These are phyloP conservation scores for Anastrepha ludens DNA, from an alignment of 1,140 invertebrate genomes.

Conservation along the genomic window DNA sequence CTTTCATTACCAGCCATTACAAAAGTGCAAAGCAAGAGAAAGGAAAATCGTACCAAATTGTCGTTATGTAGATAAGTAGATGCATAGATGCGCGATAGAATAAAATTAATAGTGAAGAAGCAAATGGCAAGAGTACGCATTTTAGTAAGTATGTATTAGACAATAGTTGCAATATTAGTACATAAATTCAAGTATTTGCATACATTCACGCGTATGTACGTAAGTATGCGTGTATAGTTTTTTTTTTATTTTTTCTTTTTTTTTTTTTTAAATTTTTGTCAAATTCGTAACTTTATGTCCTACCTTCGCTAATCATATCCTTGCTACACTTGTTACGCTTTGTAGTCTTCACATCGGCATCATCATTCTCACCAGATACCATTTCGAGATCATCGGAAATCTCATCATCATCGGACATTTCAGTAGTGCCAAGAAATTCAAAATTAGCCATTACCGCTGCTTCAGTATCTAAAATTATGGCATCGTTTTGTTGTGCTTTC, in stretches of 20 bases:
- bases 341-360: slow-evolving; percentile 78
- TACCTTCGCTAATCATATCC: slow-evolving; percentile 72
- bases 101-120: slow-evolving; percentile 51
- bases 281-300: slow-evolving; percentile 23
- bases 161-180: slow-evolving; percentile 37
- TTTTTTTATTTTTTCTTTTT: background rate
- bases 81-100: slow-evolving; percentile 39
- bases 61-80: background rate
- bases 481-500: slow-evolving; percentile 79
- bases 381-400: slow-evolving; percentile 83
- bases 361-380: slow-evolving; percentile 79
- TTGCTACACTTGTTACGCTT: slow-evolving; percentile 75
- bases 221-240: background rate
- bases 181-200: background rate
- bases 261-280: background rate
- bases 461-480: slow-evolving; percentile 91
- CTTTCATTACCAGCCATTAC: slow-evolving; percentile 22
- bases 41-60: slow-evolving; percentile 27
- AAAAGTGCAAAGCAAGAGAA: slow-evolving; percentile 29
- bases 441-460: slow-evolving; percentile 97
- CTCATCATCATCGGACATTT: slow-evolving; percentile 92
- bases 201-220: background rate
- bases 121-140: slow-evolving; percentile 49
- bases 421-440: slow-evolving; percentile 91
- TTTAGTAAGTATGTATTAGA: slow-evolving; percentile 37